Base-by-base conservation (phyloP, 2,797 vertebrate genomes). In the Choloepus didactylus region DNA sequence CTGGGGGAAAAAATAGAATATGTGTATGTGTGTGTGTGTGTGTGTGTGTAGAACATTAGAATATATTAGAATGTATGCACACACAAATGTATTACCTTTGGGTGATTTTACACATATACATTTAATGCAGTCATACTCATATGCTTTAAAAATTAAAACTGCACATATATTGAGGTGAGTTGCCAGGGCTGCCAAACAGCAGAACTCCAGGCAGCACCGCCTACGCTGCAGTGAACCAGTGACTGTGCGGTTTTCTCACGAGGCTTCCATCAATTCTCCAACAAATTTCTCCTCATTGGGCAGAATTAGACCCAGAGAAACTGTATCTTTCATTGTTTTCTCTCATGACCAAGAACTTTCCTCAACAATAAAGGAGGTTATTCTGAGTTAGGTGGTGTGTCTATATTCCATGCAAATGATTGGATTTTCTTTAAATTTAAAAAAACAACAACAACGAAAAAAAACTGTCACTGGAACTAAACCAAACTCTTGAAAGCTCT, bases 131-230 rank as follows among this genome's bases (percentile, higher is more conserved):
- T 9, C 41, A 7, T n/a, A 25, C 15, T 35, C 16, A 83, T 21
- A 31, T 49, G 10, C 10, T 49, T 49, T 6, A 49, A 49, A 49
- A 83, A 29, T 56, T 46, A 14, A 3, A 64, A 9, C 49, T n/a
- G 19, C 15, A 41, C 16, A 83, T 19, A 31, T 49, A 14, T 19
- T 41, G 51, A 51, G n/a, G n/a, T 25, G 38, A 76, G 21, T 21
- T 2, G 0, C 16, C 66, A 38, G 59, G 46, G n/a, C 38, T 29
- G 5, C 56, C 5, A 0, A 35, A 29, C 8, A 0, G 31, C 46
- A 19, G 0, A 18, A 64, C 18, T n/a, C 6, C 35, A 54, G 66
- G 51, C 51, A 15, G 14, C 51, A 54, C 3, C 12, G 18, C 15
- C 49, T 5, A 3, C 5, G 6, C 38, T 76, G 10, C 7, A 41